Percentiles rank a stretch among this genome's conserved stretches.
These are phyloP conservation scores for Lochmaea capreae DNA, from an alignment of 2,888 invertebrate genomes.

Conservation along the genomic window DNA sequence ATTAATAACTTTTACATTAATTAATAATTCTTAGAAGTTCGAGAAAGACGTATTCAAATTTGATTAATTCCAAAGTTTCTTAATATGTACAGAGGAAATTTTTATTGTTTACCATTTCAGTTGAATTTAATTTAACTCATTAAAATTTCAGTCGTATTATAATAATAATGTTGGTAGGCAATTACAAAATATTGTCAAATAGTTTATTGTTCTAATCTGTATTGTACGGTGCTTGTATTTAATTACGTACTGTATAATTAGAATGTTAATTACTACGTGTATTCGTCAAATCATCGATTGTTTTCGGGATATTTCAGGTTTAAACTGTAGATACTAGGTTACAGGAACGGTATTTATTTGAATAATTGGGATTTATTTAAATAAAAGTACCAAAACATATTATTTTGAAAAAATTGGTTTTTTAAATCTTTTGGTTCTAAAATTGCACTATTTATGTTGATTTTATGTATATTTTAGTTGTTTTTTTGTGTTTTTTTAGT, in stretches of 20 bases:
- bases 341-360: not conserved
- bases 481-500: too few species aligned
- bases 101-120: too few species aligned
- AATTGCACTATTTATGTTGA: too few species aligned
- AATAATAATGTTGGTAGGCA: not conserved
- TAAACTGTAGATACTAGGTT: not conserved
- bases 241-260: conserved; percentile 18
- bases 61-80: not conserved
- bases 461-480: too few species aligned
- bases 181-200: conserved; percentile 14
- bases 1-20: not conserved
- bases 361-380: too few species aligned
- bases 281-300: conserved; percentile 16
- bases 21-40: not conserved
- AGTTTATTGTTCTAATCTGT: not conserved
- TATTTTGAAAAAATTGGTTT: too few species aligned
- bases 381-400: too few species aligned
- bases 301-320: conserved; percentile 5
- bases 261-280: conserved; percentile 15
- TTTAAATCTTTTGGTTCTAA: too few species aligned
- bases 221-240: conserved; percentile 12
- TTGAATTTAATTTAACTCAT: not conserved
- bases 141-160: not conserved
- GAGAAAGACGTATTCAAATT: not conserved
- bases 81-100: too few species aligned